These are phyloP conservation scores for Xenus cinereus DNA, from an alignment of 2,113 vertebrate genomes.

Conservation along the genomic window DNA sequence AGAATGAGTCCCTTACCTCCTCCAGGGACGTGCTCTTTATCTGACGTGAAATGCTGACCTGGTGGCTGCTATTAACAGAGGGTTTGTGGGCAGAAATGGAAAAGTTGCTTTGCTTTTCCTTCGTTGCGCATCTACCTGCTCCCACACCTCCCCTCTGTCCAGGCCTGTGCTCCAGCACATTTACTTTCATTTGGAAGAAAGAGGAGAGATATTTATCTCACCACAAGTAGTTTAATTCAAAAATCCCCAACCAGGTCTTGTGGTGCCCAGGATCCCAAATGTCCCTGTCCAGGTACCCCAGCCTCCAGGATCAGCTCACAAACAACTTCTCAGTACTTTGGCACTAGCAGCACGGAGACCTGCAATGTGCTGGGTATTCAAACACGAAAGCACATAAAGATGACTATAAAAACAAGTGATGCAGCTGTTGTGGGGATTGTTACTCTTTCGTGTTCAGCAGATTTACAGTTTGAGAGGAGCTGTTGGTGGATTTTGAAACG, in stretches of 20 bases:
- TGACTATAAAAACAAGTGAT: background rate
- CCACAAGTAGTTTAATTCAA: background rate
- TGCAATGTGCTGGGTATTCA: background rate
- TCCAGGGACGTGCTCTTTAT: background rate
- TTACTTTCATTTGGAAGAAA: background rate
- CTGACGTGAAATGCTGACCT: background rate
- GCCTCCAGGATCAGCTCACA: background rate
- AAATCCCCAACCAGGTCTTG: background rate
- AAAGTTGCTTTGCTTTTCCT: background rate
- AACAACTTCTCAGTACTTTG: background rate
- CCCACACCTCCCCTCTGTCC: background rate
- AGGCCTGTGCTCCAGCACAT: background rate
- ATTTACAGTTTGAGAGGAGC: background rate
- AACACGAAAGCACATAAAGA: background rate
- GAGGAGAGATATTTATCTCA: background rate
- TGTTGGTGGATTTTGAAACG: background rate
- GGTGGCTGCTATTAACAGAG: background rate
- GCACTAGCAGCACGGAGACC: background rate
- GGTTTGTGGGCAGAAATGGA: background rate
- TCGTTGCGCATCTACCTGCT: background rate
- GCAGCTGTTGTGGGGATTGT: background rate
- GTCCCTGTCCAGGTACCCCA: background rate
- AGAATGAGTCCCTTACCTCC: background rate
- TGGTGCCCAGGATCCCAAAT: background rate
- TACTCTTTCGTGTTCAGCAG: background rate